Conservation (phyloP, 2,888 invertebrate genomes). For the Heliconius erato region DNA sequence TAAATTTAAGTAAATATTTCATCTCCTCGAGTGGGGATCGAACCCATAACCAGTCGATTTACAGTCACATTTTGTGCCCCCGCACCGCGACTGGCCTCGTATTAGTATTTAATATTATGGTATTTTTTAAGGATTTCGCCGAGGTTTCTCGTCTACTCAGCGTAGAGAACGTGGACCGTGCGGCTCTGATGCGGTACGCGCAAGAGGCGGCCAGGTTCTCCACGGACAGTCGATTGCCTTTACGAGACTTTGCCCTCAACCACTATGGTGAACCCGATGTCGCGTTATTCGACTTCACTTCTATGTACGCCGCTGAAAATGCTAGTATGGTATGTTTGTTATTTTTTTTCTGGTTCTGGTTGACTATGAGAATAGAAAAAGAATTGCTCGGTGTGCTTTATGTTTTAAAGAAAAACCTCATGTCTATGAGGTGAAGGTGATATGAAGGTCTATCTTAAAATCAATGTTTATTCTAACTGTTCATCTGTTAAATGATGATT, state of each 20-base stretch:
- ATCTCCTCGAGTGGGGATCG: no score
- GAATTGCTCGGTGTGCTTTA: no score
- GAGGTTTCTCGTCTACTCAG: conserved; percentile 96
- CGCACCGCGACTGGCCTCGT: no score
- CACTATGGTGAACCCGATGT: conserved; percentile 99
- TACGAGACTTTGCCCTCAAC: conserved; percentile 97
- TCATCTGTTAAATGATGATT: no score
- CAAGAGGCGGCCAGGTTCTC: conserved; percentile 98
- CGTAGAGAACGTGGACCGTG: conserved; percentile 95
- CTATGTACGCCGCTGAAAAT: conserved; percentile 99
- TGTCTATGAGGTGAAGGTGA: no score
- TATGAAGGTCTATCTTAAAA: no score
- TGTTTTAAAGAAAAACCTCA: no score
- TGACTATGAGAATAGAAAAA: no score
- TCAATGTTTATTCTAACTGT: no score
- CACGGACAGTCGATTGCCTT: conserved; percentile 93
- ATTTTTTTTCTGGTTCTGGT: neutral
- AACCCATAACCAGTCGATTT: no score
- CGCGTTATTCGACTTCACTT: conserved; percentile 99
- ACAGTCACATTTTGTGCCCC: no score
- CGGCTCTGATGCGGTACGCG: conserved; percentile 95
- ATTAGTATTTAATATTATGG: neutral
- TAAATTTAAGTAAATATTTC: no score
- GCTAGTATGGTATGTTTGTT: conserved; percentile 90
- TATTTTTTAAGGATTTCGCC: conserved; percentile 89